phyloP scores from a whole-genome alignment of 2,888 invertebrate species.

The Orthosia gracilis region DNA sequence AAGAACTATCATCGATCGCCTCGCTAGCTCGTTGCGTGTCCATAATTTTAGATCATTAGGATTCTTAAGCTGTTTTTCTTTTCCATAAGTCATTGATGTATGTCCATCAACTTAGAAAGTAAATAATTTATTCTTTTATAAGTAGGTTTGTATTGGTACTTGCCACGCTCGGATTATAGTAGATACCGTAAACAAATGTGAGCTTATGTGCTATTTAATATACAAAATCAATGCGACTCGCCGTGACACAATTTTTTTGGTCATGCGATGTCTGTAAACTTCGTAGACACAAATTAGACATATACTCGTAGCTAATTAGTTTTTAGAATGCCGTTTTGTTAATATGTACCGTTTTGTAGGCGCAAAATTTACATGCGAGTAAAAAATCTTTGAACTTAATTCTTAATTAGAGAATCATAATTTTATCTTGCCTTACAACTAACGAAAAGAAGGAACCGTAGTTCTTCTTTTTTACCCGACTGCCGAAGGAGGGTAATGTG shows the following conservation, averaged over 20 bases:
- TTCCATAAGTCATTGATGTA: slow-evolving; percentile 34
- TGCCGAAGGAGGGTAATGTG: too few relatives aligned
- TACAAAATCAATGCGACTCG: slow-evolving; percentile 23
- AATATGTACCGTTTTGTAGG: background rate
- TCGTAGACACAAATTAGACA: background rate
- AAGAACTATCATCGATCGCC: slow-evolving; percentile 7
- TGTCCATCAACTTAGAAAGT: slow-evolving; percentile 40
- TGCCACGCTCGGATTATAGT: background rate
- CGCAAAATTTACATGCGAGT: too few relatives aligned
- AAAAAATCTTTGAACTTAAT: too few relatives aligned
- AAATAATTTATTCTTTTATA: slow-evolving; percentile 31
- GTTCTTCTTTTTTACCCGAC: too few relatives aligned
- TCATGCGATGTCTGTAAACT: slow-evolving; percentile 36
- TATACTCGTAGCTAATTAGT: background rate
- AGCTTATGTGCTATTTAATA: slow-evolving; percentile 1
- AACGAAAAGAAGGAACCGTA: too few relatives aligned
- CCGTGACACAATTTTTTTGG: slow-evolving; percentile 1
- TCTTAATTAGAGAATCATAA: too few relatives aligned
- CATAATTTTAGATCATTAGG: slow-evolving; percentile 32
- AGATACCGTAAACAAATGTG: slow-evolving; percentile 5
- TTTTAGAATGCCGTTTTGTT: slow-evolving; percentile 4
- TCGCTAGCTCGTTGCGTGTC: slow-evolving; percentile 14
- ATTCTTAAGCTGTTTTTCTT: slow-evolving; percentile 30
- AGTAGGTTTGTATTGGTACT: slow-evolving; percentile 14
- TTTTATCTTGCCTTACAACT: too few relatives aligned